These are phyloP conservation scores for Hypomecis punctinalis DNA, from an alignment of 2,888 invertebrate species.

Conservation along the genomic window DNA sequence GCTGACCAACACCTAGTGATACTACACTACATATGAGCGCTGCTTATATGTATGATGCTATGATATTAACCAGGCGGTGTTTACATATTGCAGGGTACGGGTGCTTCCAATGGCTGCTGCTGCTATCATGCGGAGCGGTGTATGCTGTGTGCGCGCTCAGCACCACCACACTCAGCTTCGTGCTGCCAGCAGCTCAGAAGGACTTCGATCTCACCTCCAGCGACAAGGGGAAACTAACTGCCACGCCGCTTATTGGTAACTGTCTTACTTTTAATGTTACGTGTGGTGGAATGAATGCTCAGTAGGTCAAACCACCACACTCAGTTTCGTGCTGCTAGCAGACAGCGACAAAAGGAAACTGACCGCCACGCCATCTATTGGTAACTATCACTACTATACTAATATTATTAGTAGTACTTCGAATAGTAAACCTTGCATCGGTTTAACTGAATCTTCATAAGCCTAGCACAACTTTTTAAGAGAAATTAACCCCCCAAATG, in stretches of 20 bases:
- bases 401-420: no score
- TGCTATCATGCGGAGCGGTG: slow-evolving; percentile 87
- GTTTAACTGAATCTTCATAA: no score
- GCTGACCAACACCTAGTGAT: no score
- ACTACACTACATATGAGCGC: no score
- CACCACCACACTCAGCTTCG: slow-evolving; percentile 87
- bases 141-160: slow-evolving; percentile 89
- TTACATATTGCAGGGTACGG: slow-evolving; percentile 83
- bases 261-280: slow-evolving; percentile 44
- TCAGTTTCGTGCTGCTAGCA: slow-evolving; percentile 87
- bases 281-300: slow-evolving; percentile 88
- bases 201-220: slow-evolving; percentile 84
- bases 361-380: slow-evolving; percentile 86
- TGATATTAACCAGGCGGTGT: background rate
- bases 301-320: slow-evolving; percentile 88
- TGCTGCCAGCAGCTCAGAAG: slow-evolving; percentile 85
- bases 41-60: no score
- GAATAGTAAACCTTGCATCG: no score
- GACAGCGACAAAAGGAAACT: slow-evolving; percentile 85
- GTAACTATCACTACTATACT: no score
- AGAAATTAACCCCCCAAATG: no score
- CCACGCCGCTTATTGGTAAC: slow-evolving; percentile 85
- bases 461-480: no score
- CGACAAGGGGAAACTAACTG: slow-evolving; percentile 86
- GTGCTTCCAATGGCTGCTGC: slow-evolving; percentile 86